These are phyloP conservation scores for Pteronura brasiliensis DNA, from an alignment of 2,113 vertebrate genomes.

Conservation along the genomic window DNA sequence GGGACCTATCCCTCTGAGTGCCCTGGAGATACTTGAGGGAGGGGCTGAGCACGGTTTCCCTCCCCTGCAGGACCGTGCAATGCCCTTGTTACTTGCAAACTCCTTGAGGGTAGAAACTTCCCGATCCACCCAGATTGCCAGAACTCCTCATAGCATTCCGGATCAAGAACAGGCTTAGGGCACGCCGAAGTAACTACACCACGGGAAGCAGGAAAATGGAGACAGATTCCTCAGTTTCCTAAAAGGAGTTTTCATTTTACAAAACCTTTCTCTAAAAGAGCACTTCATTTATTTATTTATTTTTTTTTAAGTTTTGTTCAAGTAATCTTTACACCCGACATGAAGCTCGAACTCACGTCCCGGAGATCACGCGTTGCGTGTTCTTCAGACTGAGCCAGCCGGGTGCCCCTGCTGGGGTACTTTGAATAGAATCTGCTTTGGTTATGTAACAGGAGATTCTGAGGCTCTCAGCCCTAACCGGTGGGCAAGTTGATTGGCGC, in stretches of 20 bases:
- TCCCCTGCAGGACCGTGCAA: neutral
- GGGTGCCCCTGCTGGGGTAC: neutral
- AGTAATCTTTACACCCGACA: neutral
- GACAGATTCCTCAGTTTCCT: neutral
- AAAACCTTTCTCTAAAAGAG: neutral
- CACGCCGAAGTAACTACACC: rapidly evolving
- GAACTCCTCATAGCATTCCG: neutral
- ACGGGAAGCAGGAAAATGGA: neutral
- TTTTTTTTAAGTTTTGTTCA: neutral
- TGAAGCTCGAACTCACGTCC: neutral
- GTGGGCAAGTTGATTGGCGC: too few species aligned
- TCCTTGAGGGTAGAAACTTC: neutral
- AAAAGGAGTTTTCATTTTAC: neutral
- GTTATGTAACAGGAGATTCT: neutral
- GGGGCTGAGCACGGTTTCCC: neutral
- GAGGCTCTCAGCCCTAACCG: neutral
- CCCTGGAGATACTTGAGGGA: neutral
- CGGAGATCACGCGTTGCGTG: neutral
- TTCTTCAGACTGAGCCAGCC: neutral
- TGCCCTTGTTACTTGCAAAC: neutral
- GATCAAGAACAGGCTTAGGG: neutral
- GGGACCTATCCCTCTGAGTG: neutral
- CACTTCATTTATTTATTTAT: neutral
- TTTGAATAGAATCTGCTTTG: neutral
- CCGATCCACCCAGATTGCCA: neutral